Conservation (phyloP, 2,113 vertebrate species). For the Podiceps cristatus region DNA sequence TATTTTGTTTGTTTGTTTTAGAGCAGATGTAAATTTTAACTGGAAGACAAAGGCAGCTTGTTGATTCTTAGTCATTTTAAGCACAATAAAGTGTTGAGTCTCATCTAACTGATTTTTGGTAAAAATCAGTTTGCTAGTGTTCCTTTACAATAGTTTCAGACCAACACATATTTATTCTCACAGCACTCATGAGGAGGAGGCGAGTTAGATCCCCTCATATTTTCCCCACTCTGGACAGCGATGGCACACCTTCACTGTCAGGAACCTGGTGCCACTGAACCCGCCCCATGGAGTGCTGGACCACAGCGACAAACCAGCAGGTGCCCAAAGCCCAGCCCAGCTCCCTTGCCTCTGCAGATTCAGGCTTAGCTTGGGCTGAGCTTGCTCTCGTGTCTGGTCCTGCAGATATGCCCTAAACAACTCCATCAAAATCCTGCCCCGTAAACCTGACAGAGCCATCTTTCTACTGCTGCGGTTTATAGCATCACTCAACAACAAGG, state of each 20-base stretch:
- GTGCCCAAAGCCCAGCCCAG: fast-evolving
- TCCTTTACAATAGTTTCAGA: background rate
- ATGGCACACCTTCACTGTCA: no score
- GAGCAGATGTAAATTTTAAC: background rate
- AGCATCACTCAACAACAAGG: background rate
- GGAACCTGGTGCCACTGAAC: background rate
- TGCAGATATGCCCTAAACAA: background rate
- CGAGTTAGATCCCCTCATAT: background rate
- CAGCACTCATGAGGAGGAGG: background rate
- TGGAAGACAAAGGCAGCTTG: background rate
- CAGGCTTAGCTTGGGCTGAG: background rate
- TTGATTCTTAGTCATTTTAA: background rate
- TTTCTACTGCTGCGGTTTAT: background rate
- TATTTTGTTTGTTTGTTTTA: background rate
- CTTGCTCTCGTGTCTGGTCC: background rate
- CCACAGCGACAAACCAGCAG: fast-evolving
- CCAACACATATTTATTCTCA: background rate
- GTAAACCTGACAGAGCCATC: background rate
- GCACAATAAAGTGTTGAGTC: background rate
- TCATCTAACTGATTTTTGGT: background rate
- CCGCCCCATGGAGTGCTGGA: fast-evolving
- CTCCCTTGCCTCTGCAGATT: no score
- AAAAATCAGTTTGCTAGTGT: background rate
- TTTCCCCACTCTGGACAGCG: background rate
- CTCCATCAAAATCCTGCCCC: background rate